phyloP scores from a whole-genome alignment of 2,113 vertebrate genomes.

The Epinephelus lanceolatus region DNA sequence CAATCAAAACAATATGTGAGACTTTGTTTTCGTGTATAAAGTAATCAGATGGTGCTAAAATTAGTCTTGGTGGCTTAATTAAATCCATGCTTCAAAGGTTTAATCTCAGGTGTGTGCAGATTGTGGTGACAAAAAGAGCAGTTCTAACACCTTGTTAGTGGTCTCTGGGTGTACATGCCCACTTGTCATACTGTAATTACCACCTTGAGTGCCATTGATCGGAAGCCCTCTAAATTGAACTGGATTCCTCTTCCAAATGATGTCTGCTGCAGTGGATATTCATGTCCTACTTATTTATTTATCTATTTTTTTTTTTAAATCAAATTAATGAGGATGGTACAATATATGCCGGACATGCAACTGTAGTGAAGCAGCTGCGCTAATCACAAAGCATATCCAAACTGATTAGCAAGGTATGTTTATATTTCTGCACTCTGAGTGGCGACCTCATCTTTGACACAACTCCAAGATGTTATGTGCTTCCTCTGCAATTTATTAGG shows the following conservation, averaged over 20 bases:
- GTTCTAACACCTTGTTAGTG: constrained; percentile 57
- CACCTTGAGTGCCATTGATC: constrained; percentile 47
- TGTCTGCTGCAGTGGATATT: constrained; percentile 12
- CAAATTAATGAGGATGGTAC: constrained; percentile 12
- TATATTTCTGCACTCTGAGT: constrained; percentile 9
- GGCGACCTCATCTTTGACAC: constrained; percentile 15
- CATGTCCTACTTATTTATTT: not conserved
- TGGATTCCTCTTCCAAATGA: constrained; percentile 39
- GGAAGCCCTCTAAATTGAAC: constrained; percentile 40
- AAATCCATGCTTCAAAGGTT: not conserved
- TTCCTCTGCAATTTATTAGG: constrained; percentile 2
- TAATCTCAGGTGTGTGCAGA: not conserved
- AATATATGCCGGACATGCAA: constrained; percentile 5
- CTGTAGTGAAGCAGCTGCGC: constrained; percentile 23
- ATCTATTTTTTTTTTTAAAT: not conserved
- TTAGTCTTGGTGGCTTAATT: not conserved
- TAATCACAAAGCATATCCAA: constrained; percentile 38
- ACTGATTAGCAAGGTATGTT: constrained; percentile 41
- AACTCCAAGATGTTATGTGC: constrained; percentile 1
- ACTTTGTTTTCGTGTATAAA: not conserved
- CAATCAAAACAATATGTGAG: not conserved
- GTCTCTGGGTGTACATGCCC: constrained; percentile 18
- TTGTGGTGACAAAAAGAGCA: constrained; percentile 49
- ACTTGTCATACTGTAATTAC: constrained; percentile 59
- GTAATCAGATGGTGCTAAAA: not conserved